phyloP scores from a whole-genome alignment of 35 echinoderm and acorn worm genomes.

The Hemicentrotus pulcherrimus region DNA sequence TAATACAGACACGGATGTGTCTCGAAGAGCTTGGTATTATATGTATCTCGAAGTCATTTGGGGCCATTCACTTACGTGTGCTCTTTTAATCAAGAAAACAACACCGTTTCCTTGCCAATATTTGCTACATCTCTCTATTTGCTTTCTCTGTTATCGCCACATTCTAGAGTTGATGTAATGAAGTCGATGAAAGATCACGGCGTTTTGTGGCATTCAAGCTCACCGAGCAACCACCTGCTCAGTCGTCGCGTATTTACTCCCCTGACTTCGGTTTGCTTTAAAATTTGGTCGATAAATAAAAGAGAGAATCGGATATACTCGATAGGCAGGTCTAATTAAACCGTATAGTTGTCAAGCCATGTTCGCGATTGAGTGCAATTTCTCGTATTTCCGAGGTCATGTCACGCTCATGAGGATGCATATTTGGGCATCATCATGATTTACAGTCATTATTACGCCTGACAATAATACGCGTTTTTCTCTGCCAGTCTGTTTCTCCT shows the following conservation, averaged over 20 bases:
- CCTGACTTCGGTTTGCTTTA: not conserved
- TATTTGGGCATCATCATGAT: not conserved
- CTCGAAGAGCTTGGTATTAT: not conserved
- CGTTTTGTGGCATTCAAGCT: not conserved
- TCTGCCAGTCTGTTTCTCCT: not conserved
- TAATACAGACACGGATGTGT: not conserved
- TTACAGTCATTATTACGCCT: not conserved
- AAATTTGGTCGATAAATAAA: not conserved
- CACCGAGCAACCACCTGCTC: not conserved
- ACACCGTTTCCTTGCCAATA: not conserved
- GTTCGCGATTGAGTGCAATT: not conserved
- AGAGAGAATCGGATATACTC: not conserved
- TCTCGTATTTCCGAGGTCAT: not conserved
- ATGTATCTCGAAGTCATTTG: not conserved
- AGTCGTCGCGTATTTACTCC: not conserved
- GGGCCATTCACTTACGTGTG: not conserved
- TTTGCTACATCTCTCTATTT: constrained; percentile 19
- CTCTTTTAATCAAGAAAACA: not conserved
- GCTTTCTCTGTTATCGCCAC: not conserved
- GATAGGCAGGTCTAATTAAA: not conserved
- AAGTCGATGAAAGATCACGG: not conserved
- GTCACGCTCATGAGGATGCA: not conserved
- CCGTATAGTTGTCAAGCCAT: not conserved
- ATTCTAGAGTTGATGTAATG: not conserved
- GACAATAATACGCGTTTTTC: not conserved